Percentiles rank a stretch among this genome's conserved stretches.
Evolutionary conservation across 2,797 vertebrate species (phyloP).

Genomic region (Calcarius lapponicus): DNA sequence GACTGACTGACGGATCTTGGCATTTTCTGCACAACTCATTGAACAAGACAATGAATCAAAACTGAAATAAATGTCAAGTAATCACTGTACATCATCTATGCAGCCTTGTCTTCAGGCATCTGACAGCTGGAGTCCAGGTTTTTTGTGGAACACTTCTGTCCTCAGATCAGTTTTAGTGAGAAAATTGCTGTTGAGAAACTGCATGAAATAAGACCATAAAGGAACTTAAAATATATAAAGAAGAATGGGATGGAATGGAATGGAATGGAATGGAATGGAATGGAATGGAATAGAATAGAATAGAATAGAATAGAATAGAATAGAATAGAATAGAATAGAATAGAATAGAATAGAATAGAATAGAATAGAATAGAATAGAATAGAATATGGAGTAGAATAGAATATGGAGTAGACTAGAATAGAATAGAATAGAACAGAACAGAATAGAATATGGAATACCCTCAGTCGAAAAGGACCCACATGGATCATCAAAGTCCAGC

Average conservation of each 20-base stretch:
- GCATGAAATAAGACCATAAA: background rate
- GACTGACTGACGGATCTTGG: background rate
- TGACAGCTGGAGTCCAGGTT: background rate
- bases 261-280: background rate
- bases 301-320: rapidly evolving
- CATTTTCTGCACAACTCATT: background rate
- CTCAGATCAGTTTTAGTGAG: background rate
- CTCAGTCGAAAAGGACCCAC: background rate
- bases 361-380: rapidly evolving
- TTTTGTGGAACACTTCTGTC: background rate
- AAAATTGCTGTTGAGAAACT: background rate
- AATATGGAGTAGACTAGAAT: background rate
- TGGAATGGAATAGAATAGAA: rapidly evolving
- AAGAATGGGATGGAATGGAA: background rate
- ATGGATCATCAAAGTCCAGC: rapidly evolving
- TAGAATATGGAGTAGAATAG: rapidly evolving
- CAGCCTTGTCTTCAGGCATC: background rate
- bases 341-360: background rate
- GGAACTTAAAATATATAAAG: background rate
- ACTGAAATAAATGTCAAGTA: background rate
- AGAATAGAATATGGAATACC: background rate
- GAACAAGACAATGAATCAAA: background rate
- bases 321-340: background rate
- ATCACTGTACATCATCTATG: background rate
- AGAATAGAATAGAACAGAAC: background rate